Conservation (phyloP, 2,888 invertebrate species). For the Heliconius cydno region DNA sequence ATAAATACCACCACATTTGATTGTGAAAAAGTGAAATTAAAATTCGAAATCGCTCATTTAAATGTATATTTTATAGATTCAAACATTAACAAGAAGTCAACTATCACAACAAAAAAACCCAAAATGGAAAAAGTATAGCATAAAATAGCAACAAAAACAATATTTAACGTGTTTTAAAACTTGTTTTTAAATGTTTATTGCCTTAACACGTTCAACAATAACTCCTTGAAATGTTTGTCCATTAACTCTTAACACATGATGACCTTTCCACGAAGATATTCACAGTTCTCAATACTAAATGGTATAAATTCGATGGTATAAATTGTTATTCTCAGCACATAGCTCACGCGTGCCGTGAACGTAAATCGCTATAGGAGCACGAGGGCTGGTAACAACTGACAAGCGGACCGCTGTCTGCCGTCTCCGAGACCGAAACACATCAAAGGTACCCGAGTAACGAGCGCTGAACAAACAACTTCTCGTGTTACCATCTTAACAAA, state of each 20-base stretch:
- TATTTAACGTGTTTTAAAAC: not conserved
- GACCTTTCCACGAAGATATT: constrained; percentile 65
- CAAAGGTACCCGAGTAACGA: constrained; percentile 62
- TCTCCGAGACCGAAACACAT: constrained; percentile 57
- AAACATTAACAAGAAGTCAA: not conserved
- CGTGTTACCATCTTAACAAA: constrained; percentile 29
- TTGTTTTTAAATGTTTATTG: not conserved
- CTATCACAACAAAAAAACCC: not conserved
- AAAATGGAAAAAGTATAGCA: not conserved
- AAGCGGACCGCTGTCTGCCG: constrained; percentile 66
- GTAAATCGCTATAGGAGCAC: constrained; percentile 61
- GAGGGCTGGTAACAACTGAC: constrained; percentile 63
- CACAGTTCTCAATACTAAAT: constrained; percentile 61
- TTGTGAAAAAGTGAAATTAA: constrained; percentile 8
- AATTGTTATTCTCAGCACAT: constrained; percentile 57
- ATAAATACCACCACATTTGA: not conserved
- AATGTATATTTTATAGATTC: not conserved
- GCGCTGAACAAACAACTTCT: constrained; percentile 51
- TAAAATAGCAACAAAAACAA: not conserved
- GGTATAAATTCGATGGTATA: constrained; percentile 56
- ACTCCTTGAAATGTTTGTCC: constrained; percentile 2
- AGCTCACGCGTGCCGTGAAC: constrained; percentile 67
- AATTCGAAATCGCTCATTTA: constrained; percentile 36
- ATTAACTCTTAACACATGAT: constrained; percentile 38
- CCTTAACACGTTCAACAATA: not conserved